Evolutionary conservation across 2,888 invertebrate genomes (phyloP).

Genomic region (Parasteatoda lunata): DNA sequence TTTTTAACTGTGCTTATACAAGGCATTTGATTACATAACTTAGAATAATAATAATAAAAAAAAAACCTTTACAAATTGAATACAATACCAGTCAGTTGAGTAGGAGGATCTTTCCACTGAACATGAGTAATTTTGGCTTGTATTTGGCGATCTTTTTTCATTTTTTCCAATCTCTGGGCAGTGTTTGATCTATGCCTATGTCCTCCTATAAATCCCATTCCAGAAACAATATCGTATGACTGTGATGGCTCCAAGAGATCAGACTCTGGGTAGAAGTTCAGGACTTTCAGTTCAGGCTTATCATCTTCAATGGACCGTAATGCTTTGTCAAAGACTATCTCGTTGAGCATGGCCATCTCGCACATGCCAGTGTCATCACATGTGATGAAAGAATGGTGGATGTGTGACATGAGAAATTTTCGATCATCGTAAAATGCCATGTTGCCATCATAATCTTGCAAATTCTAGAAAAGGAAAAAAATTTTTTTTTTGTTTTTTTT

Average conservation of each 20-base stretch:
- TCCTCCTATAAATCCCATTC: slow-evolving; percentile 76
- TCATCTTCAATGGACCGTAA: not conserved
- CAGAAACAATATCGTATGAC: slow-evolving; percentile 86
- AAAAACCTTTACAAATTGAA: not conserved
- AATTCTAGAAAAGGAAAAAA: no score
- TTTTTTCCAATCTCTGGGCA: slow-evolving; percentile 89
- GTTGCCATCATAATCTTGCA: not conserved
- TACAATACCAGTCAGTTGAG: slow-evolving; percentile 26
- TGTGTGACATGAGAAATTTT: slow-evolving; percentile 93
- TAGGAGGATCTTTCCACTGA: slow-evolving; percentile 70
- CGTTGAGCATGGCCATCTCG: slow-evolving; percentile 91
- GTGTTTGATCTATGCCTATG: slow-evolving; percentile 88
- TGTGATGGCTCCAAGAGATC: slow-evolving; percentile 77
- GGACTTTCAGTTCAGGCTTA: slow-evolving; percentile 74
- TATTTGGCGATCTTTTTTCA: slow-evolving; percentile 86
- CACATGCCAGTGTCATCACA: slow-evolving; percentile 94
- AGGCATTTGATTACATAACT: no score
- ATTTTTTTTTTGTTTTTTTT: no score
- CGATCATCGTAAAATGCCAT: slow-evolving; percentile 97
- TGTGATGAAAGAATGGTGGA: slow-evolving; percentile 94
- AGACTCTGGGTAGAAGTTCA: slow-evolving; percentile 71
- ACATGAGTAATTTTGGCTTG: slow-evolving; percentile 74
- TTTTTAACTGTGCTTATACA: no score
- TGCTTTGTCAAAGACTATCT: slow-evolving; percentile 75
- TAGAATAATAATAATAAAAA: no score